Evolutionary conservation across 2,113 vertebrate genomes (phyloP).

Genomic region (Hyperoodon ampullatus): DNA sequence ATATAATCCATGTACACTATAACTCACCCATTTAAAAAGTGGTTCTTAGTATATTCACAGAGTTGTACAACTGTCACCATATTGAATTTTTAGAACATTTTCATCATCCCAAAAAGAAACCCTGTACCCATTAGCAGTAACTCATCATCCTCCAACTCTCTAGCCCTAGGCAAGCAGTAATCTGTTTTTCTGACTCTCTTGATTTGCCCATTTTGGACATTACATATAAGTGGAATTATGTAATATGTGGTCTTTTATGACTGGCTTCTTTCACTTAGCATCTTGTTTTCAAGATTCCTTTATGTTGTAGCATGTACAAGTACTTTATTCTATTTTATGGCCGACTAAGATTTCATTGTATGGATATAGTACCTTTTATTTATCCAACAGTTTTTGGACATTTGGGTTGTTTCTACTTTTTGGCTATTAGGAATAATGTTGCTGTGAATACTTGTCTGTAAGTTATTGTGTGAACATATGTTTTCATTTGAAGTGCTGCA

Average conservation of each 20-base stretch:
- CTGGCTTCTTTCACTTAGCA: neutral
- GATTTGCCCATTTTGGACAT: neutral
- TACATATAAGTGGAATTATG: neutral
- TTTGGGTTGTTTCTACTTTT: neutral
- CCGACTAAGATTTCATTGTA: neutral
- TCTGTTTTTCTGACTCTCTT: neutral
- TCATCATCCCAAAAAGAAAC: neutral
- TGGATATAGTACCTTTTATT: neutral
- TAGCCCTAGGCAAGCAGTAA: neutral
- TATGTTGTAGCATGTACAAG: neutral
- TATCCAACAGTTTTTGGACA: neutral
- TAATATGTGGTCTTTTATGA: neutral
- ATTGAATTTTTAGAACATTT: constrained; percentile 26
- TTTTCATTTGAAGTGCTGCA: neutral
- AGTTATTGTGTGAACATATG: neutral
- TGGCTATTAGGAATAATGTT: neutral
- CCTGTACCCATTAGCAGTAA: neutral
- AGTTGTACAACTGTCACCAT: neutral
- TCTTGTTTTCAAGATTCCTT: constrained; percentile 11
- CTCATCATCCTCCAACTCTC: neutral
- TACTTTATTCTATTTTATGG: neutral
- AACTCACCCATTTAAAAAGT: neutral
- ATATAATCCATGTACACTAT: neutral
- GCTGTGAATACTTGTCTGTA: neutral
- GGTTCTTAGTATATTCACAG: neutral